These are phyloP conservation scores for Pheosia gnoma DNA, from an alignment of 2,888 invertebrate species.

Conservation along the genomic window DNA sequence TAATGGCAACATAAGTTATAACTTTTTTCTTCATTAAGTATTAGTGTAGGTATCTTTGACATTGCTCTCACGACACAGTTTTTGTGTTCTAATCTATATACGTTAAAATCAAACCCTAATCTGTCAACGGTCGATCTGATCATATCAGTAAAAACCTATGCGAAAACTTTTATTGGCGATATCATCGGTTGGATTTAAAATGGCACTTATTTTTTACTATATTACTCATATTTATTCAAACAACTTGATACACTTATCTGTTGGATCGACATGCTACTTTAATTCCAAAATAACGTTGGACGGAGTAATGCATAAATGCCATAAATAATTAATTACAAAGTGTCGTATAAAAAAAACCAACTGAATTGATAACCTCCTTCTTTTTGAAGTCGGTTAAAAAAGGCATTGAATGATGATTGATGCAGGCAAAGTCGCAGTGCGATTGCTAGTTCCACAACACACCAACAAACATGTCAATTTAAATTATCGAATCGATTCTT, in stretches of 20 bases:
- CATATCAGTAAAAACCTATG: constrained; percentile 19
- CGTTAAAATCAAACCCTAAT: constrained; percentile 1
- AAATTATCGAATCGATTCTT: constrained; percentile 53
- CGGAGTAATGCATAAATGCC: background rate
- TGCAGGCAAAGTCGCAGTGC: constrained; percentile 29
- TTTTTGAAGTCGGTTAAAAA: constrained; percentile 22
- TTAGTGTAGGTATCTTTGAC: background rate
- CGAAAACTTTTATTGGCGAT: constrained; percentile 10
- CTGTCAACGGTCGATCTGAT: constrained; percentile 22
- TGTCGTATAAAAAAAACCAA: too few relatives aligned
- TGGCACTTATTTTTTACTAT: background rate
- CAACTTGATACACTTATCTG: constrained; percentile 6
- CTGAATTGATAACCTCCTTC: too few relatives aligned
- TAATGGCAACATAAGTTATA: too few relatives aligned
- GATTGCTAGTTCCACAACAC: constrained; percentile 34
- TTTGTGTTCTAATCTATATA: background rate
- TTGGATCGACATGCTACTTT: background rate
- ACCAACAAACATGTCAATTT: constrained; percentile 50
- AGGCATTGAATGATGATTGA: constrained; percentile 37
- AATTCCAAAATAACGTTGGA: background rate
- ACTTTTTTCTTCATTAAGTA: too few relatives aligned
- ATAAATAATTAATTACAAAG: constrained; percentile 9
- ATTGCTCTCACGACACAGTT: background rate
- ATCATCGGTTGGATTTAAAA: constrained; percentile 10
- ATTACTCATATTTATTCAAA: constrained; percentile 7